Conservation (phyloP, 2,113 vertebrate species). For the Glaucomys volans region DNA sequence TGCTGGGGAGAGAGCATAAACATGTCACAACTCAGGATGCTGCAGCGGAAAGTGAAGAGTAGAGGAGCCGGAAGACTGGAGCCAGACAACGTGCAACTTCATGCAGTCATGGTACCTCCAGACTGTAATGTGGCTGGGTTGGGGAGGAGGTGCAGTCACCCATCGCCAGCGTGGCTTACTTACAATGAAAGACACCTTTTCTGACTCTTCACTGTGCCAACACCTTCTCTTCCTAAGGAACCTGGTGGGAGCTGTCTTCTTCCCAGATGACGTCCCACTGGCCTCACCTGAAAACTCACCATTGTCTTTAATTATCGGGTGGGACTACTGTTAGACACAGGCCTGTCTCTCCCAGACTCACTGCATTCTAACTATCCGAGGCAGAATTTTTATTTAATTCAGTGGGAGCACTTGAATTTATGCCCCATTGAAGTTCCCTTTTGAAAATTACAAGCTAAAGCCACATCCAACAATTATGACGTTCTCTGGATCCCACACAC, state of each 20-base stretch:
- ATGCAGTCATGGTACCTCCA: rapidly evolving
- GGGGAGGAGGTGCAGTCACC: rapidly evolving
- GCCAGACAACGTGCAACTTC: rapidly evolving
- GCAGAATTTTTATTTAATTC: constrained; percentile 41
- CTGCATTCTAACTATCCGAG: background rate
- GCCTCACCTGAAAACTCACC: background rate
- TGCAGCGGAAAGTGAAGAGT: background rate
- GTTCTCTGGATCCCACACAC: constrained; percentile 51
- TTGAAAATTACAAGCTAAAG: constrained; percentile 70
- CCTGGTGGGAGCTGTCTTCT: background rate
- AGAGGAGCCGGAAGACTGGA: background rate
- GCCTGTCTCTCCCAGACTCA: background rate
- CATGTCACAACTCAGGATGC: background rate
- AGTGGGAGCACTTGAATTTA: constrained; percentile 59
- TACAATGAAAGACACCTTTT: background rate
- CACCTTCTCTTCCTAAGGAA: background rate
- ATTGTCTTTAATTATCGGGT: background rate
- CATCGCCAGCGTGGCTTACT: background rate
- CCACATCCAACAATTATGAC: constrained; percentile 68
- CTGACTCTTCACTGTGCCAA: background rate
- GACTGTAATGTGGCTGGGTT: rapidly evolving
- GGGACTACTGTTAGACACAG: background rate
- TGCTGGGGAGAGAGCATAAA: background rate
- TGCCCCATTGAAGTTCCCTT: constrained; percentile 64
- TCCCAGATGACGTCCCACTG: background rate